A percentile compares a stretch with the other conserved stretches of the same genome.
These are phyloP conservation scores for Cephus runcator DNA, from an alignment of 2,888 invertebrate species.

Conservation along the genomic window DNA sequence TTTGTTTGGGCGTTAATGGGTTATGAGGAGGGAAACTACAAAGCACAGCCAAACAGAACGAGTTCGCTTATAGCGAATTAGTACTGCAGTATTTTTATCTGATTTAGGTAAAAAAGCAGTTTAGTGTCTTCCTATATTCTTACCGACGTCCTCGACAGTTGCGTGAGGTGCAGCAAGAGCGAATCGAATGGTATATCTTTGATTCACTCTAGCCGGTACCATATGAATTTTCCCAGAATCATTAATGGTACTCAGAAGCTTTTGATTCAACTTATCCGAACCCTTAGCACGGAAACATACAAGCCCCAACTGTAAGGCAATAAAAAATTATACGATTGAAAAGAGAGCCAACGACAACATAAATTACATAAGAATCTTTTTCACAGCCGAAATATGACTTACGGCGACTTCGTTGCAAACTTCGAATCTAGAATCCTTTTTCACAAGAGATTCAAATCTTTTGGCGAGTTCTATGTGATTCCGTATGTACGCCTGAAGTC, in stretches of 20 bases:
- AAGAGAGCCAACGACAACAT: not conserved
- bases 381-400: constrained; percentile 45
- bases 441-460: constrained; percentile 84
- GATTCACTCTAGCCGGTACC: constrained; percentile 93
- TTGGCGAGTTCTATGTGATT: constrained; percentile 92
- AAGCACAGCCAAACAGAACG: too few relatives aligned
- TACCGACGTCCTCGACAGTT: constrained; percentile 83
- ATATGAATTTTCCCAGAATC: constrained; percentile 96
- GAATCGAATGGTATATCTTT: constrained; percentile 92
- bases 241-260: constrained; percentile 90
- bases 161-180: constrained; percentile 94
- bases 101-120: not conserved
- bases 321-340: constrained; percentile 14
- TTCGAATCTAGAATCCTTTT: constrained; percentile 87
- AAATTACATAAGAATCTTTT: not conserved
- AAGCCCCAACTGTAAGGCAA: constrained; percentile 77
- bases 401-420: constrained; percentile 93
- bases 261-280: constrained; percentile 85
- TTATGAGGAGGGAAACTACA: too few relatives aligned
- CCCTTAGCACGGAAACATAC: constrained; percentile 92
- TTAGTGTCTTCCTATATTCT: constrained; percentile 37
- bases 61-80: too few relatives aligned
- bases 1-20: too few relatives aligned
- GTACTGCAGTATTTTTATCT: too few relatives aligned
- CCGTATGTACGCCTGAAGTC: constrained; percentile 92